Percentiles rank a stretch among this genome's conserved stretches.
Evolutionary conservation across 2,888 invertebrate genomes (phyloP).

Genomic region (Drymonia ruficornis): DNA sequence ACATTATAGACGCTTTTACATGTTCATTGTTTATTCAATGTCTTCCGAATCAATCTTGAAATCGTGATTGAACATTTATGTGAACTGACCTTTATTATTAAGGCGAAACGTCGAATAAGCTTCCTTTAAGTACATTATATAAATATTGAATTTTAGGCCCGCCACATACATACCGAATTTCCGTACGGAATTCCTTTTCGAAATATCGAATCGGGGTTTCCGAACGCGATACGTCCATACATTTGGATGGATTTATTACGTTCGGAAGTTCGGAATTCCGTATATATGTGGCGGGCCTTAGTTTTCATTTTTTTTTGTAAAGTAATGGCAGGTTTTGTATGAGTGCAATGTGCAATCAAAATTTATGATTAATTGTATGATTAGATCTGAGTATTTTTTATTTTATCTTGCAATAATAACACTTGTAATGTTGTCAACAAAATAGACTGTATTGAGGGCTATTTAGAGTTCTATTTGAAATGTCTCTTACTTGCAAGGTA

Average conservation of each 20-base stretch:
- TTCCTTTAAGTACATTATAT: slow-evolving; percentile 43
- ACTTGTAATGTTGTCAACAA: slow-evolving; percentile 9
- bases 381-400: slow-evolving; percentile 49
- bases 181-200: too few species aligned
- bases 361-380: slow-evolving; percentile 42
- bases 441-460: slow-evolving; percentile 21
- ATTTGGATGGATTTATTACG: too few species aligned
- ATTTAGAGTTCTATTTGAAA: slow-evolving; percentile 29
- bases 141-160: slow-evolving; percentile 7
- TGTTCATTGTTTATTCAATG: slow-evolving; percentile 1
- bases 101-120: slow-evolving; percentile 32
- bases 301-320: slow-evolving; percentile 26
- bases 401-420: not conserved
- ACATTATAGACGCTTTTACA: slow-evolving; percentile 12
- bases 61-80: not conserved
- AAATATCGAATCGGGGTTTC: too few species aligned
- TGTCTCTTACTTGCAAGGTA: too few species aligned
- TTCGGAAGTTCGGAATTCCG: too few species aligned
- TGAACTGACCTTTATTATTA: slow-evolving; percentile 7
- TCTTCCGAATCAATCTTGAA: too few species aligned
- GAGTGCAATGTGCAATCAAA: slow-evolving; percentile 62
- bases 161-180: too few species aligned
- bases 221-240: too few species aligned
- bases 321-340: slow-evolving; percentile 47
- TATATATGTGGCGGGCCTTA: too few species aligned